A percentile compares a stretch with the other conserved stretches of the same genome.
phyloP scores from a whole-genome alignment of 2,888 invertebrate species.

The Lithophane ornitopus region DNA sequence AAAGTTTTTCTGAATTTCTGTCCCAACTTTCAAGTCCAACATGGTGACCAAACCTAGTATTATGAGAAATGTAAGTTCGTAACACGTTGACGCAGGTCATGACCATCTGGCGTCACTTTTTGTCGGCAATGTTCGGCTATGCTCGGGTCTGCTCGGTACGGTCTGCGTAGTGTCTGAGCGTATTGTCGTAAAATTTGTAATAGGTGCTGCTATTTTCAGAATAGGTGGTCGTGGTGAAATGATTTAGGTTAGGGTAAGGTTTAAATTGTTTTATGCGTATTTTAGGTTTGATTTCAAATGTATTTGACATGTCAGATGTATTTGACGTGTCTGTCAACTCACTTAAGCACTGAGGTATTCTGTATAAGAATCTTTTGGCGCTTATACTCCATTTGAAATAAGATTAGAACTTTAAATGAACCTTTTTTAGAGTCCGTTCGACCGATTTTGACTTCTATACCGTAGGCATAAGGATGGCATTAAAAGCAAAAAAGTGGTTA shows the following conservation, averaged over 20 bases:
- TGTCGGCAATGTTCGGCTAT: slow-evolving; percentile 49
- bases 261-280: slow-evolving; percentile 16
- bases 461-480: too few relatives aligned
- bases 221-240: slow-evolving; percentile 27
- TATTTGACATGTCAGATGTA: background rate
- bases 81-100: slow-evolving; percentile 83
- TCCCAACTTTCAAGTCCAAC: slow-evolving; percentile 26
- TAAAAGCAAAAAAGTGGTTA: too few relatives aligned
- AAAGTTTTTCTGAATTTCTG: background rate
- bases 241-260: slow-evolving; percentile 42
- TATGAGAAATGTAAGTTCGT: slow-evolving; percentile 70
- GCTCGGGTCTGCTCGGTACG: slow-evolving; percentile 40
- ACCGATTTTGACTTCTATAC: too few relatives aligned
- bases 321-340: too few relatives aligned
- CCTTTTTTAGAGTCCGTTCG: too few relatives aligned
- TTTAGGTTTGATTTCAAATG: background rate
- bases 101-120: slow-evolving; percentile 80
- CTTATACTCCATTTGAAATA: too few relatives aligned
- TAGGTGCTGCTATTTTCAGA: slow-evolving; percentile 60
- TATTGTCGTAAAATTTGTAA: slow-evolving; percentile 63
- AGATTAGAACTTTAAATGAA: too few relatives aligned
- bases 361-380: too few relatives aligned
- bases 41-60: slow-evolving; percentile 58
- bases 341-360: too few relatives aligned
- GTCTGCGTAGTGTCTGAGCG: slow-evolving; percentile 65